phyloP scores from a whole-genome alignment of 2,797 vertebrate genomes.

The Catharus ustulatus region DNA sequence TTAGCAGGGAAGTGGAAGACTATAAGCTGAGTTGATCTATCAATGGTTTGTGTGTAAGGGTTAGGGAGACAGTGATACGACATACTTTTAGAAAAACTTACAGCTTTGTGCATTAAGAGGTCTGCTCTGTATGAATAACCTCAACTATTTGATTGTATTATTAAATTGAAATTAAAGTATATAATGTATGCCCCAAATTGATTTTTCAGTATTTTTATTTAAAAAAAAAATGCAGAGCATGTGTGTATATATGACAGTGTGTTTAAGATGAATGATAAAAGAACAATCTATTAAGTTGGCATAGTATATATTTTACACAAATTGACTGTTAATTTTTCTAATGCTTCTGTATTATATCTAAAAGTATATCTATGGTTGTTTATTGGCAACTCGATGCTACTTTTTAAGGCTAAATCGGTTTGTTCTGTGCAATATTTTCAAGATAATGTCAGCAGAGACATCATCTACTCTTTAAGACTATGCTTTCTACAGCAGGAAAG shows the following conservation, averaged over 20 bases:
- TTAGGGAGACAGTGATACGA: background rate
- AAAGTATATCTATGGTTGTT: background rate
- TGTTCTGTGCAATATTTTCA: background rate
- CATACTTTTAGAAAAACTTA: background rate
- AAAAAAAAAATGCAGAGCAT: background rate
- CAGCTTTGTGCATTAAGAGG: background rate
- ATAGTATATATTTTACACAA: background rate
- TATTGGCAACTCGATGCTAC: background rate
- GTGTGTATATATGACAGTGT: background rate
- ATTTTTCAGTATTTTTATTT: background rate
- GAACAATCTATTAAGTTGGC: background rate
- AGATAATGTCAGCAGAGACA: background rate
- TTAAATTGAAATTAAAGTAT: background rate
- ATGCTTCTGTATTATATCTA: background rate
- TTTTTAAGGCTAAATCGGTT: background rate
- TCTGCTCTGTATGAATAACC: background rate
- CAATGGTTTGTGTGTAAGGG: background rate
- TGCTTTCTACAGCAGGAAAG: background rate
- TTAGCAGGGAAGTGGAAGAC: background rate
- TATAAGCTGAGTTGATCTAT: background rate
- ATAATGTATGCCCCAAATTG: background rate
- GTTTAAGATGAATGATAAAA: background rate
- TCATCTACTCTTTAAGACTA: background rate
- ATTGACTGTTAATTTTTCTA: background rate
- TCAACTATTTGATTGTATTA: background rate